Base-by-base conservation (phyloP, 1,140 invertebrate genomes). In the Augochlora pura region DNA sequence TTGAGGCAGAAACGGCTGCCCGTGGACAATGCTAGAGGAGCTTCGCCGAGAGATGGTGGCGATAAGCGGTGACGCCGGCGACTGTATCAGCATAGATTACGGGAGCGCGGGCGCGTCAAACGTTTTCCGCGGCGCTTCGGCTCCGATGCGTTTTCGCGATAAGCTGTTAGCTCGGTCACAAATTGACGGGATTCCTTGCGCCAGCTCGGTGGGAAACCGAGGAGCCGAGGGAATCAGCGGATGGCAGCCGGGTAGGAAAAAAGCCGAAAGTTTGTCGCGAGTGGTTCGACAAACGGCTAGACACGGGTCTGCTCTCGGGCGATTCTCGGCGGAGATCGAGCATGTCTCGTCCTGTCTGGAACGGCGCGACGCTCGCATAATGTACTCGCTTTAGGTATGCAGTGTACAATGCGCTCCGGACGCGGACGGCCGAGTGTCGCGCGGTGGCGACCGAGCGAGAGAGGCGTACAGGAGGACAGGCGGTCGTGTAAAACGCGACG, bases 401-500 rank as follows among this genome's bases (percentile, higher is more conserved):
- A 64, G 5, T 64, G 60, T 84, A 83, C 77, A 75, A 80, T 76
- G 82, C 70, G 66, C 27, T 70, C 70, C 66, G 32, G 32, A 32
- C 32, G 70, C 70, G 49, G 18, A 46, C 42, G 16, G 65, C 59
- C 64, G 77, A 65, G 77, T 52, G 23, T 62, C 57, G 73, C 66
- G 32, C 32, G 78, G 42, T 18, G 42, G 27, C 76, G 60, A 79
- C 25, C 42, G 60, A 79, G 32, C 42, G 69, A 32, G 52, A 69
- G 69, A 63, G 42, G 77, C 62, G 65, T 32, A 32, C 32, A 32
- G 32, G 32, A 38, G 7, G 59, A 49, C 57, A 81, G 78, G 46
- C 73, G 77, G 18, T 62, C 74, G 81, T 74, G 73, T 84, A 86
- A 46, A 86, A 82, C 79, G 63, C 82, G 78, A 80, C 66, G 77